phyloP scores from a whole-genome alignment of 30 jellyfish, hydroid and myxozoan species.

The Turritopsis rubra region DNA sequence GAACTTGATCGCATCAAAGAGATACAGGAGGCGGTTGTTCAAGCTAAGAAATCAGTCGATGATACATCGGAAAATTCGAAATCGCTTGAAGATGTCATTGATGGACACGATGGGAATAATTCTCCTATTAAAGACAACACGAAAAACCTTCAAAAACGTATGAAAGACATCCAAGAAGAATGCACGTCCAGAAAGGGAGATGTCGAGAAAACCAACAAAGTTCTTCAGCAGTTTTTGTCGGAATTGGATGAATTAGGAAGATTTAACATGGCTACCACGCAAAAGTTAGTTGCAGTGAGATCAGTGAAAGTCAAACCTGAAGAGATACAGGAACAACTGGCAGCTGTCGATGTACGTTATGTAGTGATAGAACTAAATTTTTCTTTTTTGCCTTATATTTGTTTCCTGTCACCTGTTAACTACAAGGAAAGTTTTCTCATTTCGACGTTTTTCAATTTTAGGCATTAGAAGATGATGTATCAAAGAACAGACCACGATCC shows the following conservation, averaged over 20 bases:
- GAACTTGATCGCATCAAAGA: conserved; percentile 47
- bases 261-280: conserved; percentile 35
- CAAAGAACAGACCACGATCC: conserved; percentile 59
- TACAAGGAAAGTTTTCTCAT: not conserved
- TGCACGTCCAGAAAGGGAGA: conserved; percentile 34
- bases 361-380: too few relatives aligned
- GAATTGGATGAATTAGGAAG: conserved; percentile 44
- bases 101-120: conserved; percentile 55
- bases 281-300: conserved; percentile 43
- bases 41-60: conserved; percentile 32
- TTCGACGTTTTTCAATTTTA: conserved; percentile 1
- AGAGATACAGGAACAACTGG: conserved; percentile 59
- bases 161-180: conserved; percentile 51
- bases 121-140: conserved; percentile 33
- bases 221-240: conserved; percentile 40
- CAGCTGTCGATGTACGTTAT: conserved; percentile 42
- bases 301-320: conserved; percentile 52
- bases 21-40: conserved; percentile 18
- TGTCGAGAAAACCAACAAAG: conserved; percentile 57
- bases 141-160: conserved; percentile 35
- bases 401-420: not conserved
- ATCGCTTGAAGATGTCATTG: conserved; percentile 34
- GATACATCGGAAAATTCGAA: conserved; percentile 21
- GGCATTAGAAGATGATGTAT: conserved; percentile 67
- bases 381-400: not conserved